These are phyloP conservation scores for Platalea minor DNA, from an alignment of 2,797 vertebrate genomes.

Conservation along the genomic window DNA sequence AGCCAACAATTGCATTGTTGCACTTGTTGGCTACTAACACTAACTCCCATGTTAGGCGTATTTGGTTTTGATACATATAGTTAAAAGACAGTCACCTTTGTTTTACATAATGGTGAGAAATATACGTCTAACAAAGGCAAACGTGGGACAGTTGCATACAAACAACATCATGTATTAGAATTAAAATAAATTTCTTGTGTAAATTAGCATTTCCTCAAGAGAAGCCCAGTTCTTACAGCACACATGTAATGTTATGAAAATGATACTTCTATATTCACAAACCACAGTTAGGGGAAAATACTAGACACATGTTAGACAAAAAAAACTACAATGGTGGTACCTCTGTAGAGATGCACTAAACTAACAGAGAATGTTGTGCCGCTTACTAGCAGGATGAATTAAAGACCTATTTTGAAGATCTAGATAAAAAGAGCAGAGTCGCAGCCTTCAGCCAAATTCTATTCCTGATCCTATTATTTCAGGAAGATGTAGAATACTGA, in stretches of 20 bases:
- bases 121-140: background rate
- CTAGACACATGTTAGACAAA: constrained; percentile 72
- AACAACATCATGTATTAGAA: fast-evolving
- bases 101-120: background rate
- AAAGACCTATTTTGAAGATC: background rate
- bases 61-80: background rate
- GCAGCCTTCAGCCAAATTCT: background rate
- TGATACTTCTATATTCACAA: constrained; percentile 56
- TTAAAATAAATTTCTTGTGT: background rate
- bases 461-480: background rate
- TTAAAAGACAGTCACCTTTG: background rate
- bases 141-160: background rate
- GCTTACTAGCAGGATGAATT: background rate
- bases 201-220: constrained; percentile 72
- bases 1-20: background rate
- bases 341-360: background rate
- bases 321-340: constrained; percentile 43
- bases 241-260: constrained; percentile 61
- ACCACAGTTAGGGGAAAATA: constrained; percentile 61
- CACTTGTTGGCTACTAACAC: background rate
- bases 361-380: background rate
- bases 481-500: background rate
- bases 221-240: constrained; percentile 71
- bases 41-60: background rate
- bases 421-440: background rate